Evolutionary conservation across 2,888 invertebrate genomes (phyloP), one percentile per base, ranked within the genome.

Genomic region (Cephus sareptanus): DNA sequence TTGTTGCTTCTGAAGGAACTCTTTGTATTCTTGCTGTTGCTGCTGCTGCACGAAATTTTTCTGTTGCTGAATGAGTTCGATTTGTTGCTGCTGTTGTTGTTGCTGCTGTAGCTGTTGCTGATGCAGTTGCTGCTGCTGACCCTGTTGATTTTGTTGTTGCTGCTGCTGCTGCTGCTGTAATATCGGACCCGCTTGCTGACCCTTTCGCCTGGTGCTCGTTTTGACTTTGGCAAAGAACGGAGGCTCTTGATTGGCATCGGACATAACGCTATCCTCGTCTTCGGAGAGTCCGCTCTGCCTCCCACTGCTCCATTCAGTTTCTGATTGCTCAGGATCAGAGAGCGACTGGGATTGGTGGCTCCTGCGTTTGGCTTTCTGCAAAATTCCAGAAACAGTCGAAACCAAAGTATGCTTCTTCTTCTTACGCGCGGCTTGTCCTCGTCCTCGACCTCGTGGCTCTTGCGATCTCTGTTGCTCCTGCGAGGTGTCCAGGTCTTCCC

Each of bases 401-500:
- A 97, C 96, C 76, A 97, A 93, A 9, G 95, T 95, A 84, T 96
- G 95, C 88, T 96, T 96, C 90, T 96, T 96, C 92, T 96, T 96
- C 87, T 95, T 95, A 85, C 92, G 92, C 40, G 85, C 40, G 11
- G 85, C 75, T 76, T 89, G 89, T 15, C 85, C 79, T 77, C 87
- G 85, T 2, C 87, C 87, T 3, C 87, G 85, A n/a, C 85, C 84
- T 82, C 85, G 87, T 79, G n/a, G 68, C 56, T 23, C 73, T 73
- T 79, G 69, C 77, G 80, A 82, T 70, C 80, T 81, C 9, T 84
- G 83, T 23, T 90, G 87, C 34, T 88, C 87, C 34, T 88, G 87
- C 23, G 84, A 78, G 34, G 84, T 84, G 79, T 89, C 94, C 89
- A 91, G 91, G 89, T 92, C 93, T 83, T 94, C 93, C 77, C 93